Base-by-base conservation (phyloP, 2,113 vertebrate genomes). In the Hippoglossus stenolepis region DNA sequence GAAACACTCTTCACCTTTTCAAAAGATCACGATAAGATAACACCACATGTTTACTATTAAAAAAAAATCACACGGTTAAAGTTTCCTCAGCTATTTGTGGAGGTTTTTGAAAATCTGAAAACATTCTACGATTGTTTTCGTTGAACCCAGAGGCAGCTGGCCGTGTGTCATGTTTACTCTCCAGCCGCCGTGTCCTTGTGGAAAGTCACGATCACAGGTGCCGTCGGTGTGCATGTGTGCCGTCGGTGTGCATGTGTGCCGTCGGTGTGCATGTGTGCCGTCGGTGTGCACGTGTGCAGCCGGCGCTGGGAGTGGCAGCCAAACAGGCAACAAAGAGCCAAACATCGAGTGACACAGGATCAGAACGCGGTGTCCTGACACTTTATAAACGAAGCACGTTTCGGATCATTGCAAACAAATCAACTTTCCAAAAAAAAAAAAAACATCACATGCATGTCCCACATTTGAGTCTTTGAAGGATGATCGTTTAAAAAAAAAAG, bases 151-250 rank as follows among this genome's bases (percentile, higher is more conserved):
- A 79, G 70, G 79, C 83, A 81, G 77, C 75, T 85, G 71, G 65
- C 73, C 8, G 6, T 62, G 68, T 65, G 73, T 70, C 28, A 51
- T 51, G 65, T 26, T 72, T n/a, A 51, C 21, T 84, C 83, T 85
- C 86, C 91, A 83, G 65, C n/a, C 31, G 18, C 10, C 1, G 65
- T 83, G 90, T 91, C 88, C 86, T 86, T 87, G 78, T 59, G 65
- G 75, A 82, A 84, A 88, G 70, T 80, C 79, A 82, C 80, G 78
- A 24, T 78, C 85, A 83, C 87, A 90, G 83, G 89, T 85, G 84
- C 64, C 72, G 74, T 4, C 24, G 47, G 31, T 58, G 67, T 20
- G 65, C 43, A 8, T 8, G 35, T 76, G 56, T 26, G 38, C 7
- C 45, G 51, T 69, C 73, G 28, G 31, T 58, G 67, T 20, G 65